Evolutionary conservation across 2,797 vertebrate genomes (phyloP), one percentile per base, ranked within the genome.

Genomic region (Pitangus sulphuratus): DNA sequence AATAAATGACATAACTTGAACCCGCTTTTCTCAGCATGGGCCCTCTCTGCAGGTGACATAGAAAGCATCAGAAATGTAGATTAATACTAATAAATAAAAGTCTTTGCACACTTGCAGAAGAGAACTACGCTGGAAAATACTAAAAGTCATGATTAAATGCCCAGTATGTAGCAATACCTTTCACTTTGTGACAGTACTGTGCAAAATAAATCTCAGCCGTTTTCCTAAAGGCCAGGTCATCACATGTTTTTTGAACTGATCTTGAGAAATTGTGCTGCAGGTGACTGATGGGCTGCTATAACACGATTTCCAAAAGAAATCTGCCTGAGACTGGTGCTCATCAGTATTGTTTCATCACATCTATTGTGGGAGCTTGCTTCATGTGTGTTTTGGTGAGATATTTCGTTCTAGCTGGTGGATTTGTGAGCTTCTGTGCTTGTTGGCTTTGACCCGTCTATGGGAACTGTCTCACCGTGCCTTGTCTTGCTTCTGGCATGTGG

Each of bases 1-100:
- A 95, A 91, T 87, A 85, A 85, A 68, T 85, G 84, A 39, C 33
- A 37, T 47, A n/a, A 66, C 60, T 94, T 78, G 80, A 86, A 71
- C 53, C 11, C 3, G 0, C 79, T 92, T 60, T 87, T 89, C 66
- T 90, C 84, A 70, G 71, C 33, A 76, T 72, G 31, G 51, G 37
- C 21, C 39, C 20, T 92, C 51, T 57, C 39, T 91, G 87, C 68
- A 64, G 84, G 81, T 89, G 60, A 35, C 20, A 28, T 8, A 48
- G 30, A 61, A 84, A 35, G 37, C 50, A 58, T 33, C n/a, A 9
- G 35, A 54, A 75, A 12, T 50, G 84, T 61, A 70, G 64, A 30
- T 70, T 54, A n/a, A 61, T 75, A 25, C 24, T 82, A 40, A 53
- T 75, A 62, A 37, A 72, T 39, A 57, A 3, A 62, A 71, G 16